Evolutionary conservation across 1,140 invertebrate species (phyloP), one percentile per base, ranked within the genome.

Genomic region (Lepidurus apus): DNA sequence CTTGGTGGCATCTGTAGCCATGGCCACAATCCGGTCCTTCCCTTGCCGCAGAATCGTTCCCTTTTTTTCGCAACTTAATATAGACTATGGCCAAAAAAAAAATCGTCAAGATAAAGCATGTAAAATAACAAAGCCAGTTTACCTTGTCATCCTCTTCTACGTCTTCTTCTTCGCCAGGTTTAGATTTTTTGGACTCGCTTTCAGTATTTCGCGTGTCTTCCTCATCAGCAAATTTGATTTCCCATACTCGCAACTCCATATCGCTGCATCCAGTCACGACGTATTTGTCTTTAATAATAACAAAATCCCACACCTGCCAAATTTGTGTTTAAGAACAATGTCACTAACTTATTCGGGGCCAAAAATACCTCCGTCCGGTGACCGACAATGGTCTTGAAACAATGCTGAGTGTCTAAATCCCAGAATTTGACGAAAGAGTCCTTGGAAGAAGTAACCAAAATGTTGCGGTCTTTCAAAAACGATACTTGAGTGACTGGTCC

Each of bases 391-490:
- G 98, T 99, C 85, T 95, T 93, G 82, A 99, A 99, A 85, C 97
- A 98, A 83, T 96, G 94, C 82, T 97, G 92, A 34, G 93, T 97
- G 80, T 94, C 91, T 77, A 99, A 86, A 87, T 99, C 95, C 97
- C 97, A 99, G 84, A 99, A 97, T 84, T 99, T 99, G 0, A 99
- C 89, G 85, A 94, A 94, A 17, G 93, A 93, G 85, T 99, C 98
- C 85, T 95, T 97, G 2, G 96, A 98, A 76, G 92, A 90, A 81
- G 95, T 94, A 10, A 99, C 88, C 17, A 98, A 83, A 81, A 95
- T 90, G 82, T 95, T 91, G 43, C 89, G 86, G 42, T 90, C 80
- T 74, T 84, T 89, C 83, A 98, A 89, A 84, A 99, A 99, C 11
- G 88, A 83, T 0, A 94, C 86, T 86, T 94, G 91, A 0, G 96